Evolutionary conservation across 2,888 invertebrate species (phyloP), one percentile per base, ranked within the genome.

Genomic region (Apodemia mormo): DNA sequence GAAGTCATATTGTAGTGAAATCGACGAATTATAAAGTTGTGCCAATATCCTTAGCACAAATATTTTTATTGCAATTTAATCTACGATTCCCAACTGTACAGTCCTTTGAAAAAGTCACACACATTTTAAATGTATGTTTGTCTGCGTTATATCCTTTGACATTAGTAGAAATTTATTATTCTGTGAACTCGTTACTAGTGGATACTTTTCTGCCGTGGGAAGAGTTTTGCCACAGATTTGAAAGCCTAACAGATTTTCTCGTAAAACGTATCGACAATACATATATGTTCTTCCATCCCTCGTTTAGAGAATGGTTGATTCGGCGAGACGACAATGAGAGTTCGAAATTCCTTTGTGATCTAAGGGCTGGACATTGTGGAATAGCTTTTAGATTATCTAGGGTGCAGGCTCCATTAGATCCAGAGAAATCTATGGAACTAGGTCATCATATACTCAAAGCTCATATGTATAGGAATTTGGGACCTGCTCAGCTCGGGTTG

Each of bases 381-480:
- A 97, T 99, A 72, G 98, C 98, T 0, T 97, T 99, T 82, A 95
- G 98, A 69, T 91, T 99, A 77, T 97, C 98, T 0, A 95, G 99
- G 72, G 95, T 98, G 2, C 97, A 98, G 85, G 95, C 97, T 0
- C 98, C 98, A 0, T 92, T 99, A 69, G 96, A 97, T 80, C 94
- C 97, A 0, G 98, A 98, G 77, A 97, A 97, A 82, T 96, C 98
- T 0, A 94, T 99, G 78, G 99, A 99, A 86, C 91, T 99, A 69
- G 99, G 98, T 0, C 99, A 99, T 88, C 99, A 99, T 84, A 97
- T 99, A 77, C 90, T 99, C 12, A 99, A 99, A 92, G 99, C 99
- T 1, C 98, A 99, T 84, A 96, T 99, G 80, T 99, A 98, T 85
- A 96, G 98, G 85, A 97, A 96, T 80, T 94, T 96, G 78, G 94